These are phyloP conservation scores for Proales similis DNA, from an alignment of 1,140 invertebrate genomes.

Conservation along the genomic window DNA sequence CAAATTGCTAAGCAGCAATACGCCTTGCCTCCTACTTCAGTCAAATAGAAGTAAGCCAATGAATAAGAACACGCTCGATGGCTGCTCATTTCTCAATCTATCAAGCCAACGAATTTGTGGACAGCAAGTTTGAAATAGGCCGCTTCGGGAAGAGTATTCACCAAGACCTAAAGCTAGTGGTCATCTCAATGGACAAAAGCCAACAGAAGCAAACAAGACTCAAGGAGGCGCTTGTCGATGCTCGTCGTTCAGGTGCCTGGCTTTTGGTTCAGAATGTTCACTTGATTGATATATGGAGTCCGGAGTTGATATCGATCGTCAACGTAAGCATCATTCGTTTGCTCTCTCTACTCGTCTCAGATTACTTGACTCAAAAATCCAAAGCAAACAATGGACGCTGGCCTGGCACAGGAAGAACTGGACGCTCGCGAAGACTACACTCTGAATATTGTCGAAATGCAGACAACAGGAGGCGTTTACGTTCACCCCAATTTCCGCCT, in stretches of 20 bases:
- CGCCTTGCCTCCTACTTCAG: neutral
- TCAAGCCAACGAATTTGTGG: constrained; percentile 3
- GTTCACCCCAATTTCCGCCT: constrained; percentile 29
- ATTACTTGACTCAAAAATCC: neutral
- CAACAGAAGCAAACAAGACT: constrained; percentile 11
- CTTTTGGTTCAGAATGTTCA: constrained; percentile 26
- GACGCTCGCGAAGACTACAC: constrained; percentile 22
- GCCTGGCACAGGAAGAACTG: constrained; percentile 15
- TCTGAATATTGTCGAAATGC: constrained; percentile 12
- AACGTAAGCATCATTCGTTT: neutral
- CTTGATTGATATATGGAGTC: constrained; percentile 7
- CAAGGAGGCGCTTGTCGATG: constrained; percentile 6
- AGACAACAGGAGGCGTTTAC: neutral
- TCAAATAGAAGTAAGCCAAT: neutral
- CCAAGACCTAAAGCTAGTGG: constrained; percentile 2
- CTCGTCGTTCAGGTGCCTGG: constrained; percentile 12
- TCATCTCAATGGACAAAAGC: constrained; percentile 20
- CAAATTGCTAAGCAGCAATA: too few species aligned
- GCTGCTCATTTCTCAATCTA: neutral
- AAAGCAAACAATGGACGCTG: constrained; percentile 20
- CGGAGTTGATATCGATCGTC: constrained; percentile 13
- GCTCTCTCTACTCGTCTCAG: neutral
- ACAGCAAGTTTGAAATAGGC: constrained; percentile 14
- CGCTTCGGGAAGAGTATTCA: constrained; percentile 30
- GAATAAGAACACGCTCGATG: neutral